A percentile compares a stretch with the other conserved stretches of the same genome.
These are phyloP conservation scores for Meloe dianella DNA, from an alignment of 2,888 invertebrate species.

Conservation along the genomic window DNA sequence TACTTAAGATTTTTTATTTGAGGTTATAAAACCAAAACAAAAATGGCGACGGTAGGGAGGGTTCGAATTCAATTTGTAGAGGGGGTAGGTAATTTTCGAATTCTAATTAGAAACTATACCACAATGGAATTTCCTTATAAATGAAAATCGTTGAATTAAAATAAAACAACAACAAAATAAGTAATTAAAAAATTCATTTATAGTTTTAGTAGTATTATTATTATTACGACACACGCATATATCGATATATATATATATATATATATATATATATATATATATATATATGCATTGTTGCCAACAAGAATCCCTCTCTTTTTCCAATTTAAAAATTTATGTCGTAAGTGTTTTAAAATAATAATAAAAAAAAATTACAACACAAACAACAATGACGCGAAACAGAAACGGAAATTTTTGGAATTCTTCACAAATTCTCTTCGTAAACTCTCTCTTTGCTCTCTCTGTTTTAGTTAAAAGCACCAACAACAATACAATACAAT, in stretches of 20 bases:
- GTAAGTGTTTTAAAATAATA: neutral
- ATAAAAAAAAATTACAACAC: neutral
- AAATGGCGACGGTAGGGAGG: neutral
- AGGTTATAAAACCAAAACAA: neutral
- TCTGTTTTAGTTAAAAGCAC: too few species aligned
- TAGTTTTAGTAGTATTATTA: neutral
- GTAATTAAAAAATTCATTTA: neutral
- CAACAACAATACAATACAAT: too few species aligned
- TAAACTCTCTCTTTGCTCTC: neutral
- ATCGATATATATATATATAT: neutral
- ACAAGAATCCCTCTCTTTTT: neutral
- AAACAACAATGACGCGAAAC: conserved; percentile 4
- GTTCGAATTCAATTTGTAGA: neutral
- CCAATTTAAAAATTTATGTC: conserved; percentile 2
- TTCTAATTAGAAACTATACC: neutral
- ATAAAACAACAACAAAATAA: neutral
- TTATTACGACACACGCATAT: conserved; percentile 2
- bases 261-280: neutral
- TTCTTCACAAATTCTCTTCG: neutral
- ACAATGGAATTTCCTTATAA: neutral
- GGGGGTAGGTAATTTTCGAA: too few species aligned
- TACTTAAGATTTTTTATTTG: neutral
- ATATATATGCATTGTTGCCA: neutral
- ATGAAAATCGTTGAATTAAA: neutral
- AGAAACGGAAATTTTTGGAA: neutral